Conservation (phyloP, 1,140 invertebrate species). For the Pentalonia nigronervosa region DNA sequence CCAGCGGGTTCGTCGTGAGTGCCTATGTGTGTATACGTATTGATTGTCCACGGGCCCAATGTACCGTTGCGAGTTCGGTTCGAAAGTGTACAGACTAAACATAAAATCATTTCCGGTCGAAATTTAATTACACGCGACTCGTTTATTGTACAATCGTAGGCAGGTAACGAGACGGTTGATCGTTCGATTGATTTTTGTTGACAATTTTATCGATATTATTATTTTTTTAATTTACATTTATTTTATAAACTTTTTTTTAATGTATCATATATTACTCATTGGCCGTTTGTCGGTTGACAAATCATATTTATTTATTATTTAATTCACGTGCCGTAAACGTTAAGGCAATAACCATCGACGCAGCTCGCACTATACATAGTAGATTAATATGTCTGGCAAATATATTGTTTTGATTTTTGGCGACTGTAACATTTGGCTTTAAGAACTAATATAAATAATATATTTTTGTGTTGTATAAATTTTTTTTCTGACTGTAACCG, state of each 20-base stretch:
- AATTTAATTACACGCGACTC: not conserved
- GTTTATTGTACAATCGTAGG: not conserved
- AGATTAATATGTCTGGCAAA: too few species aligned
- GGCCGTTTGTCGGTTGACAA: not conserved
- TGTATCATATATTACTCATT: not conserved
- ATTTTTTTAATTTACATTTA: not conserved
- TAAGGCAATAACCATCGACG: not conserved
- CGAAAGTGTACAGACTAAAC: not conserved
- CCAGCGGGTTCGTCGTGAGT: not conserved
- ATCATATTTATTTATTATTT: too few species aligned
- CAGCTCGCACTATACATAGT: not conserved
- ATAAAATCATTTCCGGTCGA: not conserved
- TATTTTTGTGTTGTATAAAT: too few species aligned
- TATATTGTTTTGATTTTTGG: too few species aligned
- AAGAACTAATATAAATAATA: too few species aligned
- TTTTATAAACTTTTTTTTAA: not conserved
- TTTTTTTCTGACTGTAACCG: too few species aligned
- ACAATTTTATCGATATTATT: not conserved
- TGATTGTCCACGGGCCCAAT: not conserved
- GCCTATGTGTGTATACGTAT: not conserved
- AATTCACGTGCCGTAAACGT: not conserved
- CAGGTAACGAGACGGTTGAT: not conserved
- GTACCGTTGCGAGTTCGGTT: not conserved
- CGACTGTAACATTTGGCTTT: too few species aligned
- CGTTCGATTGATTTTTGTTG: not conserved